Evolutionary conservation across 2,888 invertebrate species (phyloP), one percentile per base, ranked within the genome.

Genomic region (Cheilosia variabilis): DNA sequence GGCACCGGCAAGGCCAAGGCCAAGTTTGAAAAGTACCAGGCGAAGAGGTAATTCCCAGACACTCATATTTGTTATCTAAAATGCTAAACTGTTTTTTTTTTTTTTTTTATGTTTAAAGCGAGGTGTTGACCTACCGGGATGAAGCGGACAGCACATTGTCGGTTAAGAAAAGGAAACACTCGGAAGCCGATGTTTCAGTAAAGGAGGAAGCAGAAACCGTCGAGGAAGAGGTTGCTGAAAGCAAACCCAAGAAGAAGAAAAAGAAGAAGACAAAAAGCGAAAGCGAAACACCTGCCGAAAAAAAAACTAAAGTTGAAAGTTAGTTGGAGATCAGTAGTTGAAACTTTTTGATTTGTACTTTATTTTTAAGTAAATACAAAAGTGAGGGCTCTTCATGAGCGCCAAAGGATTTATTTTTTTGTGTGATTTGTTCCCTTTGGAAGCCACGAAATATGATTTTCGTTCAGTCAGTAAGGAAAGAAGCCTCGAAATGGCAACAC

Each of bases 1-100:
- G 98, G 98, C 2, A 96, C 97, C 0, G 97, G 96, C 15, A 98
- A 97, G 91, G 96, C 96, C 1, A 96, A 96, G 90, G 96, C 96
- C 1, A 97, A 97, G 91, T 97, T 98, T 90, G 98, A 98, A 89
- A 98, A 98, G 93, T 99, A 98, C 91, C 97, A 98, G 89, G 95
- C 90, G 15, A 90, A 93, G 90, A 90, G 92, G 92, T 92, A 73
- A 71, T 1, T 68, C 43, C 15, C 15, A 10, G 41, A 37, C 9
- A 24, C 15, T 2, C 19, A 17, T 24, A 6, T 15, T 19, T 7
- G 22, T n/a, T 4, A 7, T 34, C 3, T 15, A 0, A 37, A 57
- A 15, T 19, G 22, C 31, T 45, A 34, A 63, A n/a, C 1, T 41
- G 15, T 60, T 31, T 27, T 19, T 19, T 19, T n/a, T 27, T 52